Evolutionary conservation across 2,113 vertebrate species (phyloP).

Genomic region (Gymnarchus niloticus): DNA sequence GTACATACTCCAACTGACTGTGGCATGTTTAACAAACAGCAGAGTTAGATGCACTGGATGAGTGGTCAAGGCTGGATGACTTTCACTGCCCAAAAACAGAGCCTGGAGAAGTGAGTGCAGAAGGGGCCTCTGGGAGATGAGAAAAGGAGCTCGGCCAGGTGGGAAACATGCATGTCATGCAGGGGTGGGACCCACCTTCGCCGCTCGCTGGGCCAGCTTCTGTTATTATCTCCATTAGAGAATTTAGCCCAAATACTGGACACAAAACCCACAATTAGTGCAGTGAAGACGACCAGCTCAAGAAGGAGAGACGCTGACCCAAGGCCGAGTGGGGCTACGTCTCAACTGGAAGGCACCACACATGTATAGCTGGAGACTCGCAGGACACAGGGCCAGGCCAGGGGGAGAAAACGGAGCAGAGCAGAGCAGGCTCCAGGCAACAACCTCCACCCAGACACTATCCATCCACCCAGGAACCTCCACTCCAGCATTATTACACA

Average conservation of each 20-base stretch:
- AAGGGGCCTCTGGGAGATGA: constrained; percentile 74
- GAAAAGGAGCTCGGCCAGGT: constrained; percentile 63
- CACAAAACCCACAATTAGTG: constrained; percentile 99
- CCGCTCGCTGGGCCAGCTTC: constrained; percentile 96
- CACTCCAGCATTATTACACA: background rate
- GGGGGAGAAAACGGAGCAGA: constrained; percentile 19
- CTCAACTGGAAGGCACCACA: constrained; percentile 53
- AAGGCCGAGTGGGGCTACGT: constrained; percentile 64
- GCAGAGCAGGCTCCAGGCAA: constrained; percentile 10
- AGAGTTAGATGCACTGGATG: background rate
- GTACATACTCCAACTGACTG: background rate
- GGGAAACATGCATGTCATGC: constrained; percentile 89
- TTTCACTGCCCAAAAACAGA: constrained; percentile 55
- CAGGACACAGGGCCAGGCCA: constrained; percentile 31
- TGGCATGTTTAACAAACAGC: constrained; percentile 7
- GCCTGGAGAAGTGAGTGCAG: constrained; percentile 58
- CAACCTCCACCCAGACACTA: background rate
- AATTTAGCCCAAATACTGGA: constrained; percentile 99
- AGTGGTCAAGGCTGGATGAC: constrained; percentile 29
- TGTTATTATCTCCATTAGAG: constrained; percentile 99
- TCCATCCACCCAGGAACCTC: background rate
- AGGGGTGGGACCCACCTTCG: constrained; percentile 96
- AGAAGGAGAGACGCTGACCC: constrained; percentile 57
- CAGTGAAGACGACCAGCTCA: constrained; percentile 40
- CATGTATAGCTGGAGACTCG: constrained; percentile 43